Evolutionary conservation across 2,888 invertebrate species (phyloP).

Genomic region (Fissipunctia ypsillon): DNA sequence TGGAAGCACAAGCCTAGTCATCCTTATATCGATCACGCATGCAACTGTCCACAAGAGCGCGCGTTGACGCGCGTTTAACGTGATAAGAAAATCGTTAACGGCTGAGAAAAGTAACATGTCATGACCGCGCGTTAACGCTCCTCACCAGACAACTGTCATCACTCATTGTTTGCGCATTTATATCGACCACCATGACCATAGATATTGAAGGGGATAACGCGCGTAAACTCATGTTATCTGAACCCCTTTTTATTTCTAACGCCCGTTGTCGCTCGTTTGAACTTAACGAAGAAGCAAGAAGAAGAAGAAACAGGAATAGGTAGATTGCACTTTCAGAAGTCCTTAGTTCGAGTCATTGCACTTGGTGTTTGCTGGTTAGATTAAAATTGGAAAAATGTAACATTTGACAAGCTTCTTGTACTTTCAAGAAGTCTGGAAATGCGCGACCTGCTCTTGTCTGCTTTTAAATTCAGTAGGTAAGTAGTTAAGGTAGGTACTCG

Average conservation of each 20-base stretch:
- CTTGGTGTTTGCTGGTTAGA: not conserved
- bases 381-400: not conserved
- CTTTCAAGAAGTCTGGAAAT: constrained; percentile 2
- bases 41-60: constrained; percentile 14
- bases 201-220: constrained; percentile 13
- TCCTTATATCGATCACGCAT: constrained; percentile 10
- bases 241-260: constrained; percentile 5
- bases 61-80: constrained; percentile 37
- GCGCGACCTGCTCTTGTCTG: not conserved
- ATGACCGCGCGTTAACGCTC: constrained; percentile 15
- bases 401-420: not conserved
- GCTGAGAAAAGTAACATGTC: not conserved
- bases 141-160: constrained; percentile 3
- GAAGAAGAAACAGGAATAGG: not conserved
- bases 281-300: not conserved
- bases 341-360: not conserved
- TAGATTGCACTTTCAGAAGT: constrained; percentile 3
- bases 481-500: not conserved
- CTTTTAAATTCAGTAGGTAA: not conserved
- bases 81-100: not conserved
- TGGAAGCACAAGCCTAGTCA: constrained; percentile 14
- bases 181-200: not conserved
- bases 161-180: not conserved
- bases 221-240: constrained; percentile 11
- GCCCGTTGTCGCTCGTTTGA: not conserved